Evolutionary conservation across 2,888 invertebrate species (phyloP), one percentile per base, ranked within the genome.

Genomic region (Drymonia ruficornis): DNA sequence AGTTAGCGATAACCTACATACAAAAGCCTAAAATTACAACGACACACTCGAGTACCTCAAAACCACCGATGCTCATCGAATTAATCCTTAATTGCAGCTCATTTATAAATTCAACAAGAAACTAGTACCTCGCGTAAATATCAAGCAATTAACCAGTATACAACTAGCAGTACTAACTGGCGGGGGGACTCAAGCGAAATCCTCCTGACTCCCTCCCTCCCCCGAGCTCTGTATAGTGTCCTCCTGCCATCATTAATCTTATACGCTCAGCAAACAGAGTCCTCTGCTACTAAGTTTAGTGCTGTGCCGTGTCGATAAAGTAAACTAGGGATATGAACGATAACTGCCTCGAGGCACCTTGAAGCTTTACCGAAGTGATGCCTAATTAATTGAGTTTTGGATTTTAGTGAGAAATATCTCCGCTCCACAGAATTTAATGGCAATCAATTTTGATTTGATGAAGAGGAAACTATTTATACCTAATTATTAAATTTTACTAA

Each of bases 161-260:
- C 74, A 72, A 72, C 67, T 73, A 65, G 60, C 67, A 69, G 53
- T 60, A 65, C 55, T n/a, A n/a, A n/a, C n/a, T 51, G 56, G 61
- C 70, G 54, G 61, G 74, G 70, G 72, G 74, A 72, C 78, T 70
- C 73, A 76, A 74, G 75, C 65, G 63, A 76, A 78, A 79, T 75
- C 77, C 47, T 28, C 42, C 44, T 15, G 49, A 55, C 59, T 72
- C 67, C 67, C 56, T 52, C 50, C 53, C 68, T 62, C 49, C 72
- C 72, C 71, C 60, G 55, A 61, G 52, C 61, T 73, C 75, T 76
- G 77, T 76, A 64, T 80, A 74, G 72, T 83, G 80, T 87, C 84
- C 74, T 84, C 80, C 76, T 70, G 80, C 75, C 74, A 84, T 85
- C 88, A 90, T 91, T 91, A 91, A 91, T 91, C 91, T 91, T 91